A percentile compares a stretch with the other conserved stretches of the same genome.
phyloP scores from a whole-genome alignment of 1,140 invertebrate genomes.

The Plodia interpunctella region DNA sequence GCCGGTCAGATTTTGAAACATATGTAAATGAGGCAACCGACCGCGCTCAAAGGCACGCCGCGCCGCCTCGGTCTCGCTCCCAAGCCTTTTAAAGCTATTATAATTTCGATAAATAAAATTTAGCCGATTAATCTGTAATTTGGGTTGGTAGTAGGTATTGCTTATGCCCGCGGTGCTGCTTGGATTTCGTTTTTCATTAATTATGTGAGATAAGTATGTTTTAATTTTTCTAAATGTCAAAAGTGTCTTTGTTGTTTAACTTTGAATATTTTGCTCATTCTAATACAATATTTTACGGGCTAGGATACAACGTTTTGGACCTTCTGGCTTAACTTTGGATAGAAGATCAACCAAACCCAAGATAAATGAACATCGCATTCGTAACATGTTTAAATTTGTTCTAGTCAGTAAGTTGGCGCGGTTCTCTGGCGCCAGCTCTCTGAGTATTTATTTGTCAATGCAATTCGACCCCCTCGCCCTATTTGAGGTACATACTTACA shows the following conservation, averaged over 20 bases:
- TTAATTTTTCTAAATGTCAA: no score
- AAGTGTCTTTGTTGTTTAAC: no score
- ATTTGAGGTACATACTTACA: background rate
- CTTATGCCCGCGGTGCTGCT: no score
- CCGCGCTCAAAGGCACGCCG: conserved; percentile 45
- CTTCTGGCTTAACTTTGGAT: conserved; percentile 6
- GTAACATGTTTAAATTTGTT: background rate
- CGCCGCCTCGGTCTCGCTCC: conserved; percentile 26
- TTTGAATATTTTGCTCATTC: no score
- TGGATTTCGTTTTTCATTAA: background rate
- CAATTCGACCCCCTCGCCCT: conserved; percentile 25
- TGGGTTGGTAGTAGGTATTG: no score
- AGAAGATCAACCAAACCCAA: background rate
- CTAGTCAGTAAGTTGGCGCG: conserved; percentile 12
- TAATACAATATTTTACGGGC: no score
- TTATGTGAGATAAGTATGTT: no score
- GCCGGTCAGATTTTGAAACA: conserved; percentile 59
- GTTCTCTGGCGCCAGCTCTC: conserved; percentile 23
- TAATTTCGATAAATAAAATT: conserved; percentile 25
- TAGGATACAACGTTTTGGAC: background rate
- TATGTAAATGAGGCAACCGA: conserved; percentile 60
- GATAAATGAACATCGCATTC: no score
- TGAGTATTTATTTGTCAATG: conserved; percentile 25
- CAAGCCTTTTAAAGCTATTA: conserved; percentile 39
- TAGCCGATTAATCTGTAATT: conserved; percentile 18